Base-by-base conservation (phyloP, 2,888 invertebrate species). In the Amorpha juglandis region DNA sequence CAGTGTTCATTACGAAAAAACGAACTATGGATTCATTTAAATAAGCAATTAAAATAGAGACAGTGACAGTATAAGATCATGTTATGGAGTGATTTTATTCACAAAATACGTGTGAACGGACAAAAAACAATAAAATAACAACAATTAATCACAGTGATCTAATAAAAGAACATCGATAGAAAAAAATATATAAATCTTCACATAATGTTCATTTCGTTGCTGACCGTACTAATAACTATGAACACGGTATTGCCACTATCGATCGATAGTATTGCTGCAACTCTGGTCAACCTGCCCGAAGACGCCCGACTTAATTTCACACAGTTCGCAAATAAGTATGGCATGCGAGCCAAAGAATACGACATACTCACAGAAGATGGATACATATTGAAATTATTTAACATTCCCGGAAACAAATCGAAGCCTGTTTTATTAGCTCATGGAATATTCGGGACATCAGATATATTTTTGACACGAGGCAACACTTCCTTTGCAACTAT, bases 361-460 rank as follows among this genome's bases (percentile, higher is more conserved):
- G 73, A 79, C 11, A 69, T 84, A 6, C 69, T 67, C 14, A 81
- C 83, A 0, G 72, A 74, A 67, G 86, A 80, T 27, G 85, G 84
- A 21, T 86, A 86, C 62, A 76, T 82, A 53, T 67, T 86, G 16
- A 81, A 75, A n/a, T 63, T 86, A 11, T 84, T 81, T 66, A 79
- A 75, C 9, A 78, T 86, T 16, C 69, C 72, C 1, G 80, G 81
- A 19, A 74, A 77, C 42, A 76, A 52, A 21, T 72, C 53, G 0
- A 67, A 62, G 27, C 85, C 85, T 1, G 66, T 85, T 1, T 74
- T 87, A 0, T 65, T 83, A 3, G 65, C 80, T 65, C 87, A 87
- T 63, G 87, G 87, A 0, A 63, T 79, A 6, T 12, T 79, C 6
- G 84, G 83, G n/a, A 75, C 84, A 0, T 69, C 82, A 0, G 83